Evolutionary conservation across 2,888 invertebrate genomes (phyloP), one percentile per base, ranked within the genome.

Genomic region (Amblyjoppa proteus): DNA sequence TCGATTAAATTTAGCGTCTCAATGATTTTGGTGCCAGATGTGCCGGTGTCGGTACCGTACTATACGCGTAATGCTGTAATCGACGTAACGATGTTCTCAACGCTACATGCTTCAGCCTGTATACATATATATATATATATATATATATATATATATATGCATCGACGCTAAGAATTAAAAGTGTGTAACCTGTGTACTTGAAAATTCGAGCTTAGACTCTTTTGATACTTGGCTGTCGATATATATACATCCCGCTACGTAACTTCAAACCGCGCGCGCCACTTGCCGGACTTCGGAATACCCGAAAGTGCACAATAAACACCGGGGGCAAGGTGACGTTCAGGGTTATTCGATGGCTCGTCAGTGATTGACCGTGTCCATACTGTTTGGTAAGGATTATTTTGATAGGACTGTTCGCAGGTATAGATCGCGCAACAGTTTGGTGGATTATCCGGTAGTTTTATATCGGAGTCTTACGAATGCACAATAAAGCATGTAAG

Each of bases 231-330:
- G 28, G 11, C 11, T 11, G 13, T 13, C 1, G 25, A 28, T 58
- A 58, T 58, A 58, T 58, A 58, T 58, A 58, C 16, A 6, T n/a
- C 6, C 7, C 31, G 51, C 31, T 51, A n/a, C 45, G 45, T 69
- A 41, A 69, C 64, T 69, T 82, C 41, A 51, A 71, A 79, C 61
- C 83, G 64, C 56, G 58, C 69, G 61, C 53, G 76, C 69, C 87
- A 88, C 88, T 91, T 90, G 88, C 76, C 76, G 84, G 91, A 88
- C 88, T 90, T 91, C 90, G 84, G 90, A 91, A 90, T 88, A 83
- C 89, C 81, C 56, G 83, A 80, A 90, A 91, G 90, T 90, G 91
- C 90, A 69, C 28, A 25, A 56, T 49, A 74, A 31, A 16, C 66
- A 79, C 69, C 66, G 84, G 80, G 69, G 69, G 70, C 89, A 89